These are phyloP conservation scores for Leucophora obtusa DNA, from an alignment of 2,888 invertebrate genomes.

Conservation along the genomic window DNA sequence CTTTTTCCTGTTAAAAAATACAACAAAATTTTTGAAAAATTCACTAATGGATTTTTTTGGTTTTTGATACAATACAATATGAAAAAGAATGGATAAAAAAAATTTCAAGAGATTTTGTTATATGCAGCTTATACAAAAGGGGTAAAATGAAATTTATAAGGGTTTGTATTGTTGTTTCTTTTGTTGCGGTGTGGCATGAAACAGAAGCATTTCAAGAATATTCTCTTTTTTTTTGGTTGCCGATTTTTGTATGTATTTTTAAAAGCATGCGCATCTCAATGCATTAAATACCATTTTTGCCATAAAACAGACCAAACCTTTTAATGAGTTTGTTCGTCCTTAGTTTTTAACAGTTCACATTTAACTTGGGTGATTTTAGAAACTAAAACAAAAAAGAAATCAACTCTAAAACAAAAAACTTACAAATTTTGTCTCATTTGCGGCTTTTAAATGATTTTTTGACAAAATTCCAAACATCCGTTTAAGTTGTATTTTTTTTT, in stretches of 20 bases:
- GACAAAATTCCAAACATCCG: slow-evolving; percentile 66
- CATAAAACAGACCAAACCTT: slow-evolving; percentile 43
- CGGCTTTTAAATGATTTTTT: slow-evolving; percentile 62
- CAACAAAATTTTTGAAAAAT: slow-evolving; percentile 23
- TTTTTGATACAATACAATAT: slow-evolving; percentile 45
- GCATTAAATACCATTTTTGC: slow-evolving; percentile 66
- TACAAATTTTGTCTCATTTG: slow-evolving; percentile 58
- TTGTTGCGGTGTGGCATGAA: slow-evolving; percentile 59
- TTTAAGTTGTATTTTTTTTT: slow-evolving; percentile 58
- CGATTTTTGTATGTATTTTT: slow-evolving; percentile 52
- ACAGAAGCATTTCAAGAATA: slow-evolving; percentile 60
- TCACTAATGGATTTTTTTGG: slow-evolving; percentile 58
- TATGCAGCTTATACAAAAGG: slow-evolving; percentile 30
- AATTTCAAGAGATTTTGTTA: background rate
- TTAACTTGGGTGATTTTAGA: slow-evolving; percentile 46
- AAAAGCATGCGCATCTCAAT: slow-evolving; percentile 69
- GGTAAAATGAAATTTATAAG: slow-evolving; percentile 61
- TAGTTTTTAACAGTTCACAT: slow-evolving; percentile 40
- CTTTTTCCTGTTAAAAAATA: slow-evolving; percentile 24
- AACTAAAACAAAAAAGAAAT: slow-evolving; percentile 3
- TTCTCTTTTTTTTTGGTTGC: slow-evolving; percentile 3
- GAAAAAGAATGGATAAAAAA: slow-evolving; percentile 20
- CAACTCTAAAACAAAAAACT: background rate
- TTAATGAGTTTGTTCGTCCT: slow-evolving; percentile 54
- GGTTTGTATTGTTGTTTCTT: slow-evolving; percentile 40